phyloP scores from a whole-genome alignment of 2,113 vertebrate genomes.

The Todiramphus saurophagus region DNA sequence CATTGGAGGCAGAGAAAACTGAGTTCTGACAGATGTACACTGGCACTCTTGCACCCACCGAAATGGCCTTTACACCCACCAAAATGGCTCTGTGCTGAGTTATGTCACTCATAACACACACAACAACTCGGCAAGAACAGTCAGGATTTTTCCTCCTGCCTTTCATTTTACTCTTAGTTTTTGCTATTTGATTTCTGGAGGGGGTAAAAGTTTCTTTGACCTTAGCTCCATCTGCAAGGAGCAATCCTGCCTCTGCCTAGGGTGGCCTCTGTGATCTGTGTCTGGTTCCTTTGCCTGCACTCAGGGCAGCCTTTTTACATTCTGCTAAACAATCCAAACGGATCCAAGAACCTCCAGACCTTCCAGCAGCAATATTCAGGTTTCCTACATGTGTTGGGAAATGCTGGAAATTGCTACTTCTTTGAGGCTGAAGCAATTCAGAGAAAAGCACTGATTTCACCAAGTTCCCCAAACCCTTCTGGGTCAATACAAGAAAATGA shows the following conservation, averaged over 20 bases:
- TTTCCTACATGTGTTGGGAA: not conserved
- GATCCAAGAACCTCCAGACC: not conserved
- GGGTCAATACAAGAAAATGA: not conserved
- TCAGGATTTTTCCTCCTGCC: not conserved
- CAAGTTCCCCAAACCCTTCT: not conserved
- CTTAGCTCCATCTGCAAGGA: not conserved
- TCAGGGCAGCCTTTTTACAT: not conserved
- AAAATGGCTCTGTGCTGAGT: not conserved
- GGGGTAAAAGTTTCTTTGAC: not conserved
- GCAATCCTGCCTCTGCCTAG: not conserved
- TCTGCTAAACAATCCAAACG: not conserved
- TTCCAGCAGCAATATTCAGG: not conserved
- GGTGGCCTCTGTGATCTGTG: not conserved
- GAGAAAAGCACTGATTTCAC: not conserved
- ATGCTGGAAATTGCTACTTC: not conserved
- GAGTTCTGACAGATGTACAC: not conserved
- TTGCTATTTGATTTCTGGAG: not conserved
- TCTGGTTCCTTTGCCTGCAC: not conserved
- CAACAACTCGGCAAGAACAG: rapidly evolving
- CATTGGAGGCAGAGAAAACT: not conserved
- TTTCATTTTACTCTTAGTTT: not conserved
- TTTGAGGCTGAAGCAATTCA: not conserved
- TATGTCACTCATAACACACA: not conserved
- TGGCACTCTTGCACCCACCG: not conserved
- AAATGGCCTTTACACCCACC: not conserved